Evolutionary conservation across 2,888 invertebrate genomes (phyloP).

Genomic region (Polydrusus tereticollis): DNA sequence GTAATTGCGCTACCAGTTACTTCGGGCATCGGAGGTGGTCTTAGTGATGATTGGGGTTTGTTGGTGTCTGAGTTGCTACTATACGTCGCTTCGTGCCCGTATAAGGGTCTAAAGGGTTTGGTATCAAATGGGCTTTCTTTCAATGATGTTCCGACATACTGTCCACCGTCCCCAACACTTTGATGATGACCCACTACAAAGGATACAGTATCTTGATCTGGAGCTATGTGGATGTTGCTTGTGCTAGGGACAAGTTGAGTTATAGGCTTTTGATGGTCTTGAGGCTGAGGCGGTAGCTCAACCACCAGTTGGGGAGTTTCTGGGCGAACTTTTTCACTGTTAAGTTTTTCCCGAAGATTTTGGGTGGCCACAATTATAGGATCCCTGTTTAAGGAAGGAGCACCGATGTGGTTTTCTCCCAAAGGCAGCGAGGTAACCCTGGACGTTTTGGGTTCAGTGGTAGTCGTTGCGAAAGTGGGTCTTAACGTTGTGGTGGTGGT

Average conservation of each 20-base stretch:
- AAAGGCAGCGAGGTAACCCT: conserved; percentile 66
- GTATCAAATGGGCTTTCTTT: conserved; percentile 69
- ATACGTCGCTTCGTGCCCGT: conserved; percentile 52
- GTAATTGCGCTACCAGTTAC: conserved; percentile 60
- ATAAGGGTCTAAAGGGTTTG: conserved; percentile 63
- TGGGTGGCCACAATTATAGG: conserved; percentile 65
- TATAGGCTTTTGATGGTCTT: conserved; percentile 26
- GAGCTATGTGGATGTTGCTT: conserved; percentile 75
- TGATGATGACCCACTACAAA: conserved; percentile 76
- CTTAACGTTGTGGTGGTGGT: conserved; percentile 47
- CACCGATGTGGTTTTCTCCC: conserved; percentile 64
- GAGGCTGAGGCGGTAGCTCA: conserved; percentile 18
- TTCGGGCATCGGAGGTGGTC: conserved; percentile 41
- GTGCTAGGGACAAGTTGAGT: conserved; percentile 69
- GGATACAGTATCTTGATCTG: conserved; percentile 75
- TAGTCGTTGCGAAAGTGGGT: conserved; percentile 45
- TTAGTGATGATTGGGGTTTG: conserved; percentile 17
- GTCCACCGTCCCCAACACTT: conserved; percentile 69
- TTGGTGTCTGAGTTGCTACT: conserved; percentile 47
- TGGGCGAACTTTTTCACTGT: conserved; percentile 63
- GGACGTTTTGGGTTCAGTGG: conserved; percentile 41
- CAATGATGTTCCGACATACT: conserved; percentile 67
- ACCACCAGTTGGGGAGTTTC: conserved; percentile 20
- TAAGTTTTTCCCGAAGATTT: conserved; percentile 64
- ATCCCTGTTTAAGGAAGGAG: conserved; percentile 52